These are phyloP conservation scores for Okapia johnstoni DNA, from an alignment of 2,113 vertebrate species.

Conservation along the genomic window DNA sequence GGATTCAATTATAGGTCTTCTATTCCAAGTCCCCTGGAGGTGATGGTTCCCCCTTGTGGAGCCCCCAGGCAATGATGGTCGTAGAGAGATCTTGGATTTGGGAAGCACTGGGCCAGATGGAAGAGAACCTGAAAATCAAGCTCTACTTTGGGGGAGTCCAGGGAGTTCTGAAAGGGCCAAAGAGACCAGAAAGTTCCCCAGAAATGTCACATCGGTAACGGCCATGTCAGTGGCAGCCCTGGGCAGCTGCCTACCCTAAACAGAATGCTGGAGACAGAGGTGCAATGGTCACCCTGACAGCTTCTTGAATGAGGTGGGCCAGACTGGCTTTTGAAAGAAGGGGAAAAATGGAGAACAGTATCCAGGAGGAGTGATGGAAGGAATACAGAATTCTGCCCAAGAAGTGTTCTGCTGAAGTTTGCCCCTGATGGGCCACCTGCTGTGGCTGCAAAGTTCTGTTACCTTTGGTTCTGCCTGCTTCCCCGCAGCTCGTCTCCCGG, in stretches of 20 bases:
- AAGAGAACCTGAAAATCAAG: neutral
- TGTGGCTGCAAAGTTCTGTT: neutral
- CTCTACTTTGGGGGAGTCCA: neutral
- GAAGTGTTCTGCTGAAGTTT: neutral
- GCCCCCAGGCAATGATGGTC: neutral
- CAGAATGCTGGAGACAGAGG: neutral
- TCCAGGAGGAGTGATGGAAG: neutral
- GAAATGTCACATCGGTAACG: neutral
- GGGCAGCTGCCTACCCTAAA: neutral
- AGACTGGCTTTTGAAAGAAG: neutral
- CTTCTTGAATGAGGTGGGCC: neutral
- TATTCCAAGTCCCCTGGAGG: neutral
- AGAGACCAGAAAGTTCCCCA: neutral
- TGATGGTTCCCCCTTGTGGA: neutral
- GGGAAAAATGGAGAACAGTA: neutral
- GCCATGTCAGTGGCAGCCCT: neutral
- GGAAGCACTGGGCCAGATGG: no score
- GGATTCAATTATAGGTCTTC: neutral
- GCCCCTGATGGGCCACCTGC: neutral
- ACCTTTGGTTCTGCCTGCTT: neutral
- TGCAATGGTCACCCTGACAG: neutral
- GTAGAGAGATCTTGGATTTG: neutral
- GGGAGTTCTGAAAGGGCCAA: neutral
- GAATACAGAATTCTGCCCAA: neutral
- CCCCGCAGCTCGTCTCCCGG: neutral